Base-by-base conservation (phyloP, 2,888 invertebrate species). In the Synanthedon formicaeformis region DNA sequence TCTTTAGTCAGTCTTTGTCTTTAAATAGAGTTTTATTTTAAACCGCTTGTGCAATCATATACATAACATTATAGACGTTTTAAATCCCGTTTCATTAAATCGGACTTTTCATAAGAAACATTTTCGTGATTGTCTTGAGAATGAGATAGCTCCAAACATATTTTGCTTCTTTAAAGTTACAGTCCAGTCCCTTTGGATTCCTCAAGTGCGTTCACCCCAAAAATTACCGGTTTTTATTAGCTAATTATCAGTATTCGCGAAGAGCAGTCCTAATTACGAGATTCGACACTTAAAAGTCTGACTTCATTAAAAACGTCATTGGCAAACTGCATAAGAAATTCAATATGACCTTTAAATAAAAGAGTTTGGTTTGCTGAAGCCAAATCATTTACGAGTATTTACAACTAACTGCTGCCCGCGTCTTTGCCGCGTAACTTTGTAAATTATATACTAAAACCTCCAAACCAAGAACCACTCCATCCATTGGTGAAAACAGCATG, bases 241-340 rank as follows among this genome's bases (percentile, higher is more conserved):
- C 57, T 72, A 70, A 73, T 74, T 71, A 71, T 67, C 61, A 60
- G 58, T 65, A 66, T 65, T 63, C 61, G 55, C 58, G 58, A 60
- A 60, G 56, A 63, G 59, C 59, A 56, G 55, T 14, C 59, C 57
- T 66, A 65, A 67, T 69, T 65, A 61, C 56, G 54, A 60, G 55
- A 59, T 55, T 55, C 54, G 55, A 59, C 57, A 60, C 57, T 58
- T 60, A 52, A 58, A 62, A 53, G 13, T 40, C 27, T 14, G 40
- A 34, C 40, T 50, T 50, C 40, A 34, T 50, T 34, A 34, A 13
- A 50, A 49, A 13, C 49, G 13, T 18, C 11, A 49, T 49, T 14
- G 4, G 23, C 48, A 14, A 14, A n/a, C n/a, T 45, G 14, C 6
- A 45, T 49, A 49, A 16, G 49, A 49, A 49, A 14, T 34, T 34